Conservation (phyloP, 2,797 vertebrate species). For the Sebastes reedi region DNA sequence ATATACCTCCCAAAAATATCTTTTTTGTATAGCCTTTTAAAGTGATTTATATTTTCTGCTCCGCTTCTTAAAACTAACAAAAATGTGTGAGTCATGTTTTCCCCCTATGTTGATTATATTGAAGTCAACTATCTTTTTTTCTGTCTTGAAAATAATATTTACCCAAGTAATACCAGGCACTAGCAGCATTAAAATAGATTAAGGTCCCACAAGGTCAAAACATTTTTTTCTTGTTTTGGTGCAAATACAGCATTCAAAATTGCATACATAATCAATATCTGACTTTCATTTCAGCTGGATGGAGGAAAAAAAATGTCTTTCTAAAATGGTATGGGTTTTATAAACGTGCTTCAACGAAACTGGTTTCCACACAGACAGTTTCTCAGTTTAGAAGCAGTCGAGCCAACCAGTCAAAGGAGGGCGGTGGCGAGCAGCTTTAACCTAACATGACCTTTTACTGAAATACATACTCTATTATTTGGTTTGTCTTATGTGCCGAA, state of each 20-base stretch:
- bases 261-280: background rate
- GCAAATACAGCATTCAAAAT: background rate
- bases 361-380: background rate
- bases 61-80: too few relatives aligned
- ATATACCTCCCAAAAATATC: too few relatives aligned
- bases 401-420: background rate
- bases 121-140: background rate
- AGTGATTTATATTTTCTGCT: too few relatives aligned
- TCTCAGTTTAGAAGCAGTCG: background rate
- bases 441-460: background rate
- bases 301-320: background rate
- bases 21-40: too few relatives aligned
- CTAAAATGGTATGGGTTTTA: too few relatives aligned
- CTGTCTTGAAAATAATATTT: background rate
- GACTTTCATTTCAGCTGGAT: background rate
- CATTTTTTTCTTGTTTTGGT: background rate
- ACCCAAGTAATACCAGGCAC: background rate
- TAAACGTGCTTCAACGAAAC: background rate
- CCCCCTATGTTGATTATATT: background rate
- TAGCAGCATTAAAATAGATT: background rate
- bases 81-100: too few relatives aligned
- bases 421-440: background rate
- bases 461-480: background rate
- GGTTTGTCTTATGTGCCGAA: background rate
- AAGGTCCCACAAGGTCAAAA: background rate